phyloP scores from a whole-genome alignment of 2,888 invertebrate species.

The Eupithecia inturbata region DNA sequence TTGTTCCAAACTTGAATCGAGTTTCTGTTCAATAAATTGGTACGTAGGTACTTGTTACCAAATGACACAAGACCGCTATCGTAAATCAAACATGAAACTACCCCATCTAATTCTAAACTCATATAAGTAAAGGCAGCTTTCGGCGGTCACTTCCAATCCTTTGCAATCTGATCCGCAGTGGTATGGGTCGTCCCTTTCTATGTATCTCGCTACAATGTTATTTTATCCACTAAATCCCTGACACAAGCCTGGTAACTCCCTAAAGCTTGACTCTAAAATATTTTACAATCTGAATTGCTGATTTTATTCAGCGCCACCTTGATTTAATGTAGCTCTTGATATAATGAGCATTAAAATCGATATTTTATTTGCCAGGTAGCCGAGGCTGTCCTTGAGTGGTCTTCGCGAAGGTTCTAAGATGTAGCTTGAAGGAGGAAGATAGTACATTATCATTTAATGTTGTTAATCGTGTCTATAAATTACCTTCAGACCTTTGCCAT shows the following conservation, averaged over 20 bases:
- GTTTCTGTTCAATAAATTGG: not conserved
- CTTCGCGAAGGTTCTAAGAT: slow-evolving; percentile 2
- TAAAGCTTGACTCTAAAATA: slow-evolving; percentile 36
- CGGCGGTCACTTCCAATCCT: slow-evolving; percentile 30
- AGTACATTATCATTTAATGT: not conserved
- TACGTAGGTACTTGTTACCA: not conserved
- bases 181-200: slow-evolving; percentile 37
- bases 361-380: slow-evolving; percentile 25
- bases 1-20: not conserved
- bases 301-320: slow-evolving; percentile 34
- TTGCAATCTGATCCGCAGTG: slow-evolving; percentile 34
- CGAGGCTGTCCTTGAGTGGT: slow-evolving; percentile 8
- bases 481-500: slow-evolving; percentile 2
- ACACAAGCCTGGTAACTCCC: slow-evolving; percentile 32
- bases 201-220: slow-evolving; percentile 36
- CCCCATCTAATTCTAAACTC: slow-evolving; percentile 18
- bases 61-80: slow-evolving; percentile 3
- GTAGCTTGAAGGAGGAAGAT: not conserved
- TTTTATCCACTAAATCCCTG: slow-evolving; percentile 38
- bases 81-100: slow-evolving; percentile 31
- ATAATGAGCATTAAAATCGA: slow-evolving; percentile 31
- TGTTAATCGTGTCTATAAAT: slow-evolving; percentile 8
- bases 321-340: slow-evolving; percentile 30
- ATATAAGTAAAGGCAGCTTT: slow-evolving; percentile 27
- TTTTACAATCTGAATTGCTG: slow-evolving; percentile 41